Percentiles rank a stretch among this genome's conserved stretches.
These are phyloP conservation scores for Noctua janthina DNA, from an alignment of 2,888 invertebrate species.

Conservation along the genomic window DNA sequence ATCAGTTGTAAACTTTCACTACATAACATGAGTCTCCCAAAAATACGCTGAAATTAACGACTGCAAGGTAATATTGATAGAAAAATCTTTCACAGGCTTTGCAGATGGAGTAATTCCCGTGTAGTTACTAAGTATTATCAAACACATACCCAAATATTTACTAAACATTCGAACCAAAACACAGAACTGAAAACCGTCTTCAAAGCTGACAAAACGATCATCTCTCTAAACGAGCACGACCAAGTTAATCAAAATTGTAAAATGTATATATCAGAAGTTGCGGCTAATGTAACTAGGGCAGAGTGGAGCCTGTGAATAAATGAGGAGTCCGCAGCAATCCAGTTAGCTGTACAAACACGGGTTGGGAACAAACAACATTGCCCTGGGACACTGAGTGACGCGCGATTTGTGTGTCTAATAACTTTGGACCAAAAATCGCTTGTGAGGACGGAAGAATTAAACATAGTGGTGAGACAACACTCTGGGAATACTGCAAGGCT, in stretches of 20 bases:
- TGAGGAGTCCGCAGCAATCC: constrained; percentile 79
- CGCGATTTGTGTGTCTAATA: constrained; percentile 66
- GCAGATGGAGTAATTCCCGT: too few species aligned
- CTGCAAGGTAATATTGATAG: neutral
- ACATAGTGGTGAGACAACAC: constrained; percentile 10
- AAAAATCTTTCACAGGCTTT: neutral
- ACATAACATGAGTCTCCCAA: neutral
- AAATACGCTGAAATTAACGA: neutral
- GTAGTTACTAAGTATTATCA: neutral
- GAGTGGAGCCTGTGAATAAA: constrained; percentile 78
- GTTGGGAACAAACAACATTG: constrained; percentile 65
- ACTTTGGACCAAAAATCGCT: constrained; percentile 60
- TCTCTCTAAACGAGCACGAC: constrained; percentile 35
- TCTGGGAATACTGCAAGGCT: neutral
- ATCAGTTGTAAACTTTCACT: neutral
- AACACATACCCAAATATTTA: neutral
- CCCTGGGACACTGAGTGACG: constrained; percentile 60
- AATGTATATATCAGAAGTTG: constrained; percentile 65
- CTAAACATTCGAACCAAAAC: neutral
- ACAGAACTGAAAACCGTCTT: neutral
- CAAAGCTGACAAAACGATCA: constrained; percentile 21
- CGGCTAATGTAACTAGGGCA: constrained; percentile 74
- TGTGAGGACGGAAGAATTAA: constrained; percentile 43
- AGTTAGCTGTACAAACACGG: constrained; percentile 77
- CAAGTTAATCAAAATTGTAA: constrained; percentile 64